Percentiles rank a stretch among this genome's conserved stretches.
These are phyloP conservation scores for Hyperopisus bebe DNA, from an alignment of 2,113 vertebrate species.

Conservation along the genomic window DNA sequence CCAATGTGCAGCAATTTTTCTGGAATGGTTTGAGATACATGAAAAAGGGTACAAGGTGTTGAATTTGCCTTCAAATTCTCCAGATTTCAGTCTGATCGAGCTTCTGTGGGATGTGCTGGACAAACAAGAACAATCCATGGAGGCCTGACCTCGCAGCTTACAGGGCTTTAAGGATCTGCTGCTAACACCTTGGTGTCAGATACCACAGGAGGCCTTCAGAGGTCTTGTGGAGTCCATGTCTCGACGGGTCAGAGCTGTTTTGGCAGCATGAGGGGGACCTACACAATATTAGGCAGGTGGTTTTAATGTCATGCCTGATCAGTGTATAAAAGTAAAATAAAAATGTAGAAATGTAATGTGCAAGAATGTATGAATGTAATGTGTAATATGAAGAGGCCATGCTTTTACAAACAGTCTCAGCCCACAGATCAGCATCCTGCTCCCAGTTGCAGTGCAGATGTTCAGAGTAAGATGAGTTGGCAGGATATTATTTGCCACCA, in stretches of 20 bases:
- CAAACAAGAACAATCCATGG: background rate
- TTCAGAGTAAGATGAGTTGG: background rate
- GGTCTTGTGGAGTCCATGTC: background rate
- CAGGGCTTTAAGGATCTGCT: background rate
- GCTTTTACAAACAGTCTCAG: background rate
- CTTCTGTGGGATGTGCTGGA: background rate
- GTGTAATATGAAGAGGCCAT: background rate
- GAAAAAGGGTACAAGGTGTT: background rate
- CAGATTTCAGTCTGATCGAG: background rate
- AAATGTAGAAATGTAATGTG: background rate
- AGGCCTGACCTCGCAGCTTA: background rate
- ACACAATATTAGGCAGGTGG: background rate
- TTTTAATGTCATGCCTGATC: background rate
- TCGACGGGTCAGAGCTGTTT: background rate
- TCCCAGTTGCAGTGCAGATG: conserved; percentile 17
- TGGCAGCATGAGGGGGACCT: background rate
- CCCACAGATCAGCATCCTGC: background rate
- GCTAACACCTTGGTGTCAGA: background rate
- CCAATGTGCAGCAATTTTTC: background rate
- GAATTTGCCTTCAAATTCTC: background rate
- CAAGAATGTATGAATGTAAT: background rate
- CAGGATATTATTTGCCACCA: conserved; percentile 18
- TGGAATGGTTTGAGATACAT: background rate
- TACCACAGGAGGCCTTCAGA: background rate
- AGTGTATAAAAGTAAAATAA: background rate